phyloP scores from a whole-genome alignment of 2,888 invertebrate genomes.

The Odontocolon sp. region DNA sequence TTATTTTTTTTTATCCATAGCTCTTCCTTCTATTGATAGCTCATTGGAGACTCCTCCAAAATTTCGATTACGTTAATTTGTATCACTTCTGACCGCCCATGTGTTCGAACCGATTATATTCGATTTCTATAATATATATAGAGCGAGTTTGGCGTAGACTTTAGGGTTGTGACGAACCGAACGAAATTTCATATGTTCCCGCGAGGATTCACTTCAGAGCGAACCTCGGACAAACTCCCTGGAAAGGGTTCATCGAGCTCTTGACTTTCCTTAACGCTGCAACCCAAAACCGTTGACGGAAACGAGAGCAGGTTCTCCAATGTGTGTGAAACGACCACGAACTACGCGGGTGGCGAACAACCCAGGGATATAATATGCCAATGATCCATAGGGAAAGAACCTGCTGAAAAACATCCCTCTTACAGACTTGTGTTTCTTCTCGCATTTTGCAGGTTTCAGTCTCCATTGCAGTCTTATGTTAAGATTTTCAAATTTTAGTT shows the following conservation, averaged over 20 bases:
- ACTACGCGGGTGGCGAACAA: conserved; percentile 42
- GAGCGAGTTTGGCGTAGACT: background rate
- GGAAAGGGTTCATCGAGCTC: conserved; percentile 4
- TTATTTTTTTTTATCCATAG: conserved; percentile 2
- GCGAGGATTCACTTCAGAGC: conserved; percentile 66
- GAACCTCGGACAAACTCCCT: too few relatives aligned
- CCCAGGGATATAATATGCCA: conserved; percentile 47
- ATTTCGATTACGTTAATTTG: conserved; percentile 10
- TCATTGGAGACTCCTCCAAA: background rate
- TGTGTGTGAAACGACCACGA: too few relatives aligned
- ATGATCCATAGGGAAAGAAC: conserved; percentile 51
- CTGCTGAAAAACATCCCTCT: conserved; percentile 43
- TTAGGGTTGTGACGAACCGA: conserved; percentile 62
- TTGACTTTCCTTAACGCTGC: conserved; percentile 41
- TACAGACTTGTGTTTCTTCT: conserved; percentile 14
- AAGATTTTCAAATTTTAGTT: conserved; percentile 8
- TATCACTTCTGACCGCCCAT: too few relatives aligned
- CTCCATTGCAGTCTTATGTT: conserved; percentile 16
- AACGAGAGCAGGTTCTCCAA: conserved; percentile 15
- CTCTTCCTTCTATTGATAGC: background rate
- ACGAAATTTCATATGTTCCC: conserved; percentile 69
- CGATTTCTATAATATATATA: background rate
- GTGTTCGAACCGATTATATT: background rate
- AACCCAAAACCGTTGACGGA: conserved; percentile 51
- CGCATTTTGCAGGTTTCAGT: conserved; percentile 44